Base-by-base conservation (phyloP, 2,888 invertebrate genomes). In the Sphaeridia pumilis region DNA sequence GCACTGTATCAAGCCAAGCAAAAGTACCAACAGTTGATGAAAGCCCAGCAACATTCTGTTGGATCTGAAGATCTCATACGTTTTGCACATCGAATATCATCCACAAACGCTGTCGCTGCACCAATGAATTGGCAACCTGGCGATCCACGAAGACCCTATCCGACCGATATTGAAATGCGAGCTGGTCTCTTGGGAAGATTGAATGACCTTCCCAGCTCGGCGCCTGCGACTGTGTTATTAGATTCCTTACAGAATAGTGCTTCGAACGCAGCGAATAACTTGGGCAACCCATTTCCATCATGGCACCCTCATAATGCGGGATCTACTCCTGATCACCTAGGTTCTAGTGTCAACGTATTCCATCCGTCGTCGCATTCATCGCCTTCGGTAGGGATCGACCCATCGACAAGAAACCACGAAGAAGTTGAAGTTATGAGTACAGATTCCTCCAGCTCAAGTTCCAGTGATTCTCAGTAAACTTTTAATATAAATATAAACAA, bases 381-480 rank as follows among this genome's bases (percentile, higher is more conserved):
- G 31, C 49, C 63, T 22, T 47, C 56, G 25, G 55, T 63, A 21
- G 57, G 59, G 7, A 60, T 63, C 44, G 61, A 63, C 35, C 57
- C 58, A 1, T 59, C 66, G 75, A 78, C 61, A 79, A 80, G 68
- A 77, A 83, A 73, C 72, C 82, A 66, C 81, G 74, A 89, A 69
- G 89, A 89, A 68, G 89, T 89, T 1, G 90, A 89, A 73, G 89
- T 94, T 41, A 94, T 95, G 94, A 93, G 93, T 1, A 90, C 92
- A 0, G 94, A 94, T 71, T 89, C 88, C 1, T 93, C 92, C 52
- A 90, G 89, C 58, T 92, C 90, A 68, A 89, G 89, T 26, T 93
- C 92, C 38, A 93, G 93, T 74, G 94, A 94, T 75, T 94, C 90
- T 35, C 90, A 94, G 73, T 94, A 80, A 71, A 7, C 7, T 31